Percentiles rank a stretch among this genome's conserved stretches.
phyloP scores from a whole-genome alignment of 2,113 vertebrate species.

The Oryzias melastigma region DNA sequence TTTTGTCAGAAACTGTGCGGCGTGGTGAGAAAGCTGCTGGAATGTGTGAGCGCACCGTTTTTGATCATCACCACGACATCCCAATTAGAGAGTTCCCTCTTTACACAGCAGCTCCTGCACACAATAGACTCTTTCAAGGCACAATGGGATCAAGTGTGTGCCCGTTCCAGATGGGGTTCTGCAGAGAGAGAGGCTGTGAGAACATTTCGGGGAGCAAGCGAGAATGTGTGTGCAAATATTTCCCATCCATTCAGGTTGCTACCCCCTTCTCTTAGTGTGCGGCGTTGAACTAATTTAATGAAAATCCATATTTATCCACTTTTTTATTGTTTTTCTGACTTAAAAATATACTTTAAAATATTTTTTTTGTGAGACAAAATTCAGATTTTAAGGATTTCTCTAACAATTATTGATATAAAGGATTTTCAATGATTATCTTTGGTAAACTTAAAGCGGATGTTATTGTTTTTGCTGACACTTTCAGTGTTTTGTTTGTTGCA shows the following conservation, averaged over 20 bases:
- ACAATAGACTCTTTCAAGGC: conserved; percentile 58
- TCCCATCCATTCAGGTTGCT: conserved; percentile 29
- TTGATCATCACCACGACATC: conserved; percentile 32
- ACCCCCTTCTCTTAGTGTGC: neutral
- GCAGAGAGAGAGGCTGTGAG: conserved; percentile 7
- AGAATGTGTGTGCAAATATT: conserved; percentile 21
- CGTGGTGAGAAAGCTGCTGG: conserved; percentile 8
- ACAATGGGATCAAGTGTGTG: conserved; percentile 26
- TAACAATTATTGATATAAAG: too few species aligned
- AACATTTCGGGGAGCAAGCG: conserved; percentile 15
- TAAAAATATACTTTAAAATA: too few species aligned
- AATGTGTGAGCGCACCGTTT: conserved; percentile 3
- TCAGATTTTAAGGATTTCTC: too few species aligned
- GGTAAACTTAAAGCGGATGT: too few species aligned
- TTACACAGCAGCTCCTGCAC: conserved; percentile 18
- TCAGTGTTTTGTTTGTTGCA: conserved; percentile 64
- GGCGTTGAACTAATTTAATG: conserved; percentile 25
- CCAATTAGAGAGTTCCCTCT: conserved; percentile 39
- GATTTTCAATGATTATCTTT: too few species aligned
- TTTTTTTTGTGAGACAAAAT: too few species aligned
- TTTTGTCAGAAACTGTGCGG: neutral
- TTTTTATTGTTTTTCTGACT: too few species aligned
- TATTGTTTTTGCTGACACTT: conserved; percentile 10
- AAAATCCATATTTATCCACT: conserved; percentile 24
- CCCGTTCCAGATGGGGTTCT: conserved; percentile 33